Evolutionary conservation across 2,797 vertebrate genomes (phyloP).

Genomic region (Gallinago solitaria): DNA sequence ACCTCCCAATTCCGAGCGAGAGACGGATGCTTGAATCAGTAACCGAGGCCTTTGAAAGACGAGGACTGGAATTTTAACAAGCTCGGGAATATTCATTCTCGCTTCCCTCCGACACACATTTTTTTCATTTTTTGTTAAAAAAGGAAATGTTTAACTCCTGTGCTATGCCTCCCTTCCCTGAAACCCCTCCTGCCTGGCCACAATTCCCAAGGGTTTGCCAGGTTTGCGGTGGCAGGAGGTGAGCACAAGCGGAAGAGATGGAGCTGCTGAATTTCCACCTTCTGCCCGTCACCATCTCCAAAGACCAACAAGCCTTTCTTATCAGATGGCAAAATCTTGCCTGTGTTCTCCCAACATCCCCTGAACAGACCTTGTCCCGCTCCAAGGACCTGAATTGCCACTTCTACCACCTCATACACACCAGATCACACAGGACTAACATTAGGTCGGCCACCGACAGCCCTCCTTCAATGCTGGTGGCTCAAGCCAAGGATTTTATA

Average conservation of each 20-base stretch:
- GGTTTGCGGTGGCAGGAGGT: rapidly evolving
- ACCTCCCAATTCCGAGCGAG: rapidly evolving
- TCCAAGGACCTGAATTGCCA: background rate
- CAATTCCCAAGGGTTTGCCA: background rate
- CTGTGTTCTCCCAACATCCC: background rate
- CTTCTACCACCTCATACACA: background rate
- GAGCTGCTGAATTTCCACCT: background rate
- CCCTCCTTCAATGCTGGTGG: background rate
- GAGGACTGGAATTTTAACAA: background rate
- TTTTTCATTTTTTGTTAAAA: background rate
- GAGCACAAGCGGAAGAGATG: background rate
- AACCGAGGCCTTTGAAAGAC: background rate
- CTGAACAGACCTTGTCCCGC: background rate
- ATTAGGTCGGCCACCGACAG: background rate
- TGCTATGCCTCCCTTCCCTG: rapidly evolving
- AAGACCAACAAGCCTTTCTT: background rate
- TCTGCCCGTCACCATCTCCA: background rate
- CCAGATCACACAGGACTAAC: background rate
- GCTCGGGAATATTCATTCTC: background rate
- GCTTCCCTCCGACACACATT: too few species aligned
- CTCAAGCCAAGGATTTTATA: background rate
- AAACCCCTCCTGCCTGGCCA: background rate
- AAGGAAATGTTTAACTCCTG: background rate
- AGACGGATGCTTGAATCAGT: background rate
- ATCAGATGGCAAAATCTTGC: background rate